These are phyloP conservation scores for Oreochromis mossambicus DNA, from an alignment of 2,797 vertebrate genomes.

Conservation along the genomic window DNA sequence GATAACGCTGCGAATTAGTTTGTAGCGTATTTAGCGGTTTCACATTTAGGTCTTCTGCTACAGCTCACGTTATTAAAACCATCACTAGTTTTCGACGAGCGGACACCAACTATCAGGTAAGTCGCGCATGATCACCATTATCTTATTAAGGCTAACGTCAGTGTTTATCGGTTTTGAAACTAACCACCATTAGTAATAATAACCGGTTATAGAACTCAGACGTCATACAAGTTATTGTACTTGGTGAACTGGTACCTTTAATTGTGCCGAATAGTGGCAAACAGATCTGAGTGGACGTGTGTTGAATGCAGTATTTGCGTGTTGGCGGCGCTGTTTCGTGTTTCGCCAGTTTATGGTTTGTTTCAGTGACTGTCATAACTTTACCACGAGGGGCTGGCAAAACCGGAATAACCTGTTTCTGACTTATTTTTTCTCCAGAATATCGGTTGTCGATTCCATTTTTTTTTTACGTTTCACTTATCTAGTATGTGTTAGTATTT, in stretches of 20 bases:
- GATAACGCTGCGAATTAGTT: constrained; percentile 6
- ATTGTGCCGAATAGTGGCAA: background rate
- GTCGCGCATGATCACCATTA: background rate
- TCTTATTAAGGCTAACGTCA: constrained; percentile 27
- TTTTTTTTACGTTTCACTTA: background rate
- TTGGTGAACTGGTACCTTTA: background rate
- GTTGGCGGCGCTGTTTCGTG: constrained; percentile 18
- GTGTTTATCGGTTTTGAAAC: background rate
- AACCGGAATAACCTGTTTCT: background rate
- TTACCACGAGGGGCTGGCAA: constrained; percentile 12
- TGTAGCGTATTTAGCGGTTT: background rate
- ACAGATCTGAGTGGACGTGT: background rate
- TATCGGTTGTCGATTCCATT: background rate
- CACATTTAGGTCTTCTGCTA: background rate
- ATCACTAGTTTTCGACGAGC: background rate
- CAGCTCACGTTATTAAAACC: background rate
- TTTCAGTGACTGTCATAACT: background rate
- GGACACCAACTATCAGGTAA: constrained; percentile 45
- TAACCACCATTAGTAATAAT: background rate
- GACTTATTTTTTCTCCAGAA: background rate
- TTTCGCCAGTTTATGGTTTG: background rate
- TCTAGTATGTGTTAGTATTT: background rate
- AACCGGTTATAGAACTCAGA: background rate
- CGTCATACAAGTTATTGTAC: background rate
- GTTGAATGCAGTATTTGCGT: background rate